Evolutionary conservation across 2,113 vertebrate genomes (phyloP).

Genomic region (Macquaria australasica): DNA sequence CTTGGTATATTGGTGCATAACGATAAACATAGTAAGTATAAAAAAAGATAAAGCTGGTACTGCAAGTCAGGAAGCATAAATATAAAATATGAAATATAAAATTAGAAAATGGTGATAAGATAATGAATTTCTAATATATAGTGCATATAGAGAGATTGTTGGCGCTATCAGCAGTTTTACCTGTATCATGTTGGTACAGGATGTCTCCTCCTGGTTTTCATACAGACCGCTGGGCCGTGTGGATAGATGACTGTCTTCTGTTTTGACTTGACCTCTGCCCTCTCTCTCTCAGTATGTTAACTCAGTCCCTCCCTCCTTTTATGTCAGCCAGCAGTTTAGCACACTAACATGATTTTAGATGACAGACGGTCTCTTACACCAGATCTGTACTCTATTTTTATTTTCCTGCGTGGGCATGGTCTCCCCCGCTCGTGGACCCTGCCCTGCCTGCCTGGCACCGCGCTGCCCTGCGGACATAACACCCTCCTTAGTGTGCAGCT

Average conservation of each 20-base stretch:
- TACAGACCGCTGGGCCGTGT: background rate
- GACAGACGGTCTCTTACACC: constrained; percentile 39
- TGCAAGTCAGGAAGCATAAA: too few species aligned
- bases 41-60: too few species aligned
- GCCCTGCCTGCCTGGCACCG: constrained; percentile 28
- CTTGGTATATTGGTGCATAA: too few species aligned
- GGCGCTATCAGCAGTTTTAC: background rate
- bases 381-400: constrained; percentile 17
- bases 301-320: constrained; percentile 17
- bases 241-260: constrained; percentile 13
- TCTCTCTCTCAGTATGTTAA: constrained; percentile 12
- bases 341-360: constrained; percentile 56
- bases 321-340: constrained; percentile 27
- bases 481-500: constrained; percentile 44
- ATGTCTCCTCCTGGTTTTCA: constrained; percentile 9
- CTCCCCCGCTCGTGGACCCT: background rate
- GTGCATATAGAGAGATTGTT: background rate
- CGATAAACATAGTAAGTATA: too few species aligned
- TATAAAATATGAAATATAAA: too few species aligned
- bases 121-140: background rate
- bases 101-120: background rate
- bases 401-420: background rate
- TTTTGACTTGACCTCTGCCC: constrained; percentile 29
- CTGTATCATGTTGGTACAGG: background rate
- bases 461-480: constrained; percentile 44